phyloP scores from a whole-genome alignment of 2,113 vertebrate species.

The Cochlearius cochlearius region DNA sequence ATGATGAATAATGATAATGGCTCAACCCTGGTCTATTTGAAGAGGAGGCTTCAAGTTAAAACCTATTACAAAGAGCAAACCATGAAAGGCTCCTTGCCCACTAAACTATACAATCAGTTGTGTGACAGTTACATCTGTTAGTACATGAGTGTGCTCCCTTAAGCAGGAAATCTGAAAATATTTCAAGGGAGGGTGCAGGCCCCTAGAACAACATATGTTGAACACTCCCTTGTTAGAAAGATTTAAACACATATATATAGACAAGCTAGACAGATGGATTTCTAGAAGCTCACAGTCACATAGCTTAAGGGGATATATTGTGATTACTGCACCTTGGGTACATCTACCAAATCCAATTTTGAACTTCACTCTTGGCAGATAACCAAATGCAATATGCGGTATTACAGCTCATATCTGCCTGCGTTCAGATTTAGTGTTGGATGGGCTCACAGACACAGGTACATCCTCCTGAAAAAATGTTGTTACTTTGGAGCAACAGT shows the following conservation, averaged over 20 bases:
- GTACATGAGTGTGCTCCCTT: fast-evolving
- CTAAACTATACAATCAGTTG: not conserved
- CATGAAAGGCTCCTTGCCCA: not conserved
- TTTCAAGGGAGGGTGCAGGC: not conserved
- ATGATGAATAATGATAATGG: not conserved
- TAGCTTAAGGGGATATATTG: not conserved
- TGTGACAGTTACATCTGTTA: not conserved
- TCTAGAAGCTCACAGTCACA: not conserved
- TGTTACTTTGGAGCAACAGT: not conserved
- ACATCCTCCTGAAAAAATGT: not conserved
- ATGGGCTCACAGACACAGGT: not conserved
- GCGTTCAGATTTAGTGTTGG: not conserved
- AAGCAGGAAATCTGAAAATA: not conserved
- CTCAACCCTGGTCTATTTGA: not conserved
- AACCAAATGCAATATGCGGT: not conserved
- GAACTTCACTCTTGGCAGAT: not conserved
- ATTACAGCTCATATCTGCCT: not conserved
- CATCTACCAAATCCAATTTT: fast-evolving
- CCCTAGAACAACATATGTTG: not conserved
- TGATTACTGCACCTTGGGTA: not conserved
- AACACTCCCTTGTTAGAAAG: not conserved
- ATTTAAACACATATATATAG: not conserved
- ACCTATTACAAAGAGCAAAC: not conserved
- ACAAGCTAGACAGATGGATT: not conserved
- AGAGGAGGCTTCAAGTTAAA: not conserved